Percentiles rank a stretch among this genome's conserved stretches.
Evolutionary conservation across 2,888 invertebrate genomes (phyloP).

Genomic region (Boloria selene): DNA sequence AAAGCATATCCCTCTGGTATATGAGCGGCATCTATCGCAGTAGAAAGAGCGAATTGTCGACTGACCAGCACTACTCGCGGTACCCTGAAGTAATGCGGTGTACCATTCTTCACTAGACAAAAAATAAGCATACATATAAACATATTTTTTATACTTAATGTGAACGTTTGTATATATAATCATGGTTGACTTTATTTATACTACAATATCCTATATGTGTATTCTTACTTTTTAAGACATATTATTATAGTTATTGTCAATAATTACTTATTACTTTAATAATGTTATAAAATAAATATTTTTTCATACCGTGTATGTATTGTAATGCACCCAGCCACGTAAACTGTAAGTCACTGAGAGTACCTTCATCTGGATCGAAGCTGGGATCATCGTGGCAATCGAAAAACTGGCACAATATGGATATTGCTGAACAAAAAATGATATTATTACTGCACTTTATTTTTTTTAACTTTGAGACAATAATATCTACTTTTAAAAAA

Average conservation of each 20-base stretch:
- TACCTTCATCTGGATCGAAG: slow-evolving; percentile 59
- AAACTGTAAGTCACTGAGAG: slow-evolving; percentile 57
- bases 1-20: slow-evolving; percentile 66
- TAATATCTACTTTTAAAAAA: too few species aligned
- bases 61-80: slow-evolving; percentile 67
- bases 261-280: neutral
- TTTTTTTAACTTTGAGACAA: too few species aligned
- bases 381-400: slow-evolving; percentile 68
- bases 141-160: neutral
- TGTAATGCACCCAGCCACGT: slow-evolving; percentile 70
- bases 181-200: too few species aligned
- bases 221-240: too few species aligned
- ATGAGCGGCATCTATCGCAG: slow-evolving; percentile 64
- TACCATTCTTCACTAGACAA: slow-evolving; percentile 64
- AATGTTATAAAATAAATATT: neutral
- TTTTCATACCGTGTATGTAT: slow-evolving; percentile 64
- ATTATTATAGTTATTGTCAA: neutral
- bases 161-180: neutral
- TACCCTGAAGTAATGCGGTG: slow-evolving; percentile 70
- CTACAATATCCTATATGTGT: too few species aligned
- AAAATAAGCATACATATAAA: neutral
- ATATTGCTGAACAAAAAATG: neutral
- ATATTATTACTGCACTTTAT: neutral
- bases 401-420: slow-evolving; percentile 53
- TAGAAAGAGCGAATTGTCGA: slow-evolving; percentile 62